Evolutionary conservation across 2,888 invertebrate genomes (phyloP).

Genomic region (Melieria crassipennis): DNA sequence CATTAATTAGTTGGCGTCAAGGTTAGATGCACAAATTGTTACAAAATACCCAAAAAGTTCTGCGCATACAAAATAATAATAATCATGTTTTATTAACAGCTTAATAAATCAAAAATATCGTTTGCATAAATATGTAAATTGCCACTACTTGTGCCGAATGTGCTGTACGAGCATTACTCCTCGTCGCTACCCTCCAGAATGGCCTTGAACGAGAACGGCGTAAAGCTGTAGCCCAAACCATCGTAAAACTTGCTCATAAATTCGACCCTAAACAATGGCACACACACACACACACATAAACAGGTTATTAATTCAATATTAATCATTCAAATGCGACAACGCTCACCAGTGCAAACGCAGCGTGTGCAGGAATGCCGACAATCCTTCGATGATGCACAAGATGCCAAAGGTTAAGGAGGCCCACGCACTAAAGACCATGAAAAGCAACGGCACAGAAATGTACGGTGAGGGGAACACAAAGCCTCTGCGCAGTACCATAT

Average conservation of each 20-base stretch:
- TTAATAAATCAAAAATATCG: too few relatives aligned
- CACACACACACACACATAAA: not conserved
- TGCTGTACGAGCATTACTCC: slow-evolving; percentile 37
- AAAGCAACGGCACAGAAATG: slow-evolving; percentile 79
- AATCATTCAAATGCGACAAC: not conserved
- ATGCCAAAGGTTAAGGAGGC: slow-evolving; percentile 91
- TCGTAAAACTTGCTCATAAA: slow-evolving; percentile 96
- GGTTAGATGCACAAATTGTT: too few relatives aligned
- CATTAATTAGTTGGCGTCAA: too few relatives aligned
- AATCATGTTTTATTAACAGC: too few relatives aligned
- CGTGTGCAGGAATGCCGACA: slow-evolving; percentile 98
- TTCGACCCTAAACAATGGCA: slow-evolving; percentile 77
- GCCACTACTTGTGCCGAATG: too few relatives aligned
- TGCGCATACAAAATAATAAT: too few relatives aligned
- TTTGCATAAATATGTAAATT: too few relatives aligned
- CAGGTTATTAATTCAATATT: not conserved
- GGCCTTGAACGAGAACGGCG: slow-evolving; percentile 86
- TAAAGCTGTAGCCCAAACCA: slow-evolving; percentile 84
- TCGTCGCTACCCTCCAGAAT: slow-evolving; percentile 72
- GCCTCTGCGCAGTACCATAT: slow-evolving; percentile 84
- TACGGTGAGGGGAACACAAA: slow-evolving; percentile 70
- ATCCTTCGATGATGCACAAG: slow-evolving; percentile 97
- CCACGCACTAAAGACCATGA: slow-evolving; percentile 90
- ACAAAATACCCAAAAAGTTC: too few relatives aligned
- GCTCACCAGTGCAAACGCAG: slow-evolving; percentile 94